A percentile compares a stretch with the other conserved stretches of the same genome.
These are phyloP conservation scores for Dynastes hyllus DNA, from an alignment of 2,888 invertebrate genomes.

Conservation along the genomic window DNA sequence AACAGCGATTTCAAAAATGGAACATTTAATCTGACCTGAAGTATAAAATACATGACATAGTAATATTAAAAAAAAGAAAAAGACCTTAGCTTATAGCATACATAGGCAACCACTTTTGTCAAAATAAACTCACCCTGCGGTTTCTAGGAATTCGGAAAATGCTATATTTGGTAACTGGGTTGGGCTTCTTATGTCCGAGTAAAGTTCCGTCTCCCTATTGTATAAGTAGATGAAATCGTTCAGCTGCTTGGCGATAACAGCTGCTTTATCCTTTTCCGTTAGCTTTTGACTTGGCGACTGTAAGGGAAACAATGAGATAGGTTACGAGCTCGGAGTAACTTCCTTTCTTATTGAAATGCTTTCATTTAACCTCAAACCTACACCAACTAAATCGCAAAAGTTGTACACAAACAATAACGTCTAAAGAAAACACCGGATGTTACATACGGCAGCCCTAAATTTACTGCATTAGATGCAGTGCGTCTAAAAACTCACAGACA, in stretches of 20 bases:
- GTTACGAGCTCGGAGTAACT: conserved; percentile 54
- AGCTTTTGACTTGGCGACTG: conserved; percentile 83
- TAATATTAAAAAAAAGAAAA: conserved; percentile 24
- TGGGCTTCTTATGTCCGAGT: conserved; percentile 79
- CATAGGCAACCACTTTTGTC: conserved; percentile 19
- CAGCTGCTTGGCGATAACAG: conserved; percentile 87
- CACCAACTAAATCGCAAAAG: too few species aligned
- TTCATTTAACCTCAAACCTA: neutral
- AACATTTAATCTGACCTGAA: conserved; percentile 45
- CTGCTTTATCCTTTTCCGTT: conserved; percentile 86
- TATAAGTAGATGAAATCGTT: conserved; percentile 90
- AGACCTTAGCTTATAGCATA: neutral
- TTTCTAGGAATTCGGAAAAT: conserved; percentile 76
- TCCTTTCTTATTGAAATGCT: neutral
- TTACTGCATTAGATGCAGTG: too few species aligned
- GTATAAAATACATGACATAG: conserved; percentile 42
- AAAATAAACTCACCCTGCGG: conserved; percentile 72
- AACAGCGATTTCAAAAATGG: conserved; percentile 40
- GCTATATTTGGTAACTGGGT: conserved; percentile 74
- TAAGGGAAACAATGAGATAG: conserved; percentile 53
- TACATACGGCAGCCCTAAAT: too few species aligned
- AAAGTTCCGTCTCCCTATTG: conserved; percentile 87
- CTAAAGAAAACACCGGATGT: too few species aligned
- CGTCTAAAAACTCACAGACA: too few species aligned
- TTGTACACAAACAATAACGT: too few species aligned